Base-by-base conservation (phyloP, 2,888 invertebrate species). In the Lottia gigantea region DNA sequence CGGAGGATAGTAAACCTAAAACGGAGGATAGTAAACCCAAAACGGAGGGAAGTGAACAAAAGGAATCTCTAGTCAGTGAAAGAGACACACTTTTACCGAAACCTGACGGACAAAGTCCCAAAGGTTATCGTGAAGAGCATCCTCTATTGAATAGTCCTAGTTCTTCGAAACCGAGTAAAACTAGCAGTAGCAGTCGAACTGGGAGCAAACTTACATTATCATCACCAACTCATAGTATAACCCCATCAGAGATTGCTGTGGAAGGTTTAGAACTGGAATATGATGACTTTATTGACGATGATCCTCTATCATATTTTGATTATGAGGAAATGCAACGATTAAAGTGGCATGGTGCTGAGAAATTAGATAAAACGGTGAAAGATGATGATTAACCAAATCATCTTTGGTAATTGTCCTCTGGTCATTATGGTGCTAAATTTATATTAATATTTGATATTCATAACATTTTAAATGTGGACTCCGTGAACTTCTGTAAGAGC, bases 31-130 rank as follows among this genome's bases (percentile, higher is more conserved):
- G 62, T 67, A n/a, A n/a, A 67, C 25, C 45, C 64, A 31, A 72
- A 23, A 25, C 46, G 64, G 19, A 70, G 67, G 31, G 66, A 40
- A 31, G 62, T 67, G 12, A 19, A 23, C 25, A 16, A 49, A 45
- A 25, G 62, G 45, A 15, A 62, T 72, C 72, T 63, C 69, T 70
- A 12, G 74, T 68, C 63, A 74, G 72, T 45, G 83, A 83, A 63
- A 74, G 83, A 64, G 81, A 82, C 63, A 79, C 79, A 15, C 78
- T 76, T n/a, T 76, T 83, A 64, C 83, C 82, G 3, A 83, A 83
- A 73, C 85, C 85, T 6, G 85, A 85, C 65, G 85, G 85, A 15
- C 83, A 85, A 74, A 85, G 85, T 71, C 85, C 85, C 1, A 83
- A 83, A 71, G 78, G 80, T 69, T 79, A 77, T 26, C 74, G 80